These are phyloP conservation scores for Promerops cafer DNA, from an alignment of 2,113 vertebrate species.

Conservation along the genomic window DNA sequence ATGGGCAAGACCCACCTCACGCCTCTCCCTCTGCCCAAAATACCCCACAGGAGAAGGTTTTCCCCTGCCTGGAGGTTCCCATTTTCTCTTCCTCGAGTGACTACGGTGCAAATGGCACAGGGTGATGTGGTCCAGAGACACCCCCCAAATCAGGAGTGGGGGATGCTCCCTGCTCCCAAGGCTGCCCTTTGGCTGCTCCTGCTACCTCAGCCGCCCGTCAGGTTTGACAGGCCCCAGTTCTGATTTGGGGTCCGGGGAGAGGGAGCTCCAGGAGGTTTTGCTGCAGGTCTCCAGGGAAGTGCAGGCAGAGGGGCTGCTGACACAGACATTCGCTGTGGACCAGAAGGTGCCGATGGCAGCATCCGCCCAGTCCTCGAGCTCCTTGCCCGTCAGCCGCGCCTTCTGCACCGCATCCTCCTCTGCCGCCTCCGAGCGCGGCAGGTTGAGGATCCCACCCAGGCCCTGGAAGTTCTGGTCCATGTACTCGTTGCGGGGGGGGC, in stretches of 20 bases:
- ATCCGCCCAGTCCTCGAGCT: conserved; percentile 87
- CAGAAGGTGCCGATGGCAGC: conserved; percentile 79
- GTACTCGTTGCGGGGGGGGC: conserved; percentile 87
- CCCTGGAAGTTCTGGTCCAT: conserved; percentile 95
- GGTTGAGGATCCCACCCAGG: conserved; percentile 82
- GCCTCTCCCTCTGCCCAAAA: neutral
- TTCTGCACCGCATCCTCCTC: conserved; percentile 71
- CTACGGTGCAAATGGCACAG: conserved; percentile 37
- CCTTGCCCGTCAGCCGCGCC: conserved; percentile 74
- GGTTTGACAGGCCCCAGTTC: conserved; percentile 88
- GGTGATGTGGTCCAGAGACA: neutral
- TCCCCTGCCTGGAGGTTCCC: neutral
- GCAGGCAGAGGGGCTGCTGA: conserved; percentile 72
- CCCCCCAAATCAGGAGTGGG: neutral
- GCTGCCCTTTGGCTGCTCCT: conserved; percentile 20
- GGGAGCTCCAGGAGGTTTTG: conserved; percentile 89
- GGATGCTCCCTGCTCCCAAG: conserved; percentile 5
- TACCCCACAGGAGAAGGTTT: neutral
- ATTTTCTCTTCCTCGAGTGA: neutral
- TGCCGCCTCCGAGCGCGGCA: conserved; percentile 70
- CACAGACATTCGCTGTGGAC: conserved; percentile 78
- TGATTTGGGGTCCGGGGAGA: conserved; percentile 93
- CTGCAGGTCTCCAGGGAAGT: conserved; percentile 77
- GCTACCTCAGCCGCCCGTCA: conserved; percentile 94
- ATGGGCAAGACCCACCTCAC: neutral